Evolutionary conservation across 2,113 vertebrate species (phyloP), one percentile per base, ranked within the genome.

Genomic region (Ceratotherium simum): DNA sequence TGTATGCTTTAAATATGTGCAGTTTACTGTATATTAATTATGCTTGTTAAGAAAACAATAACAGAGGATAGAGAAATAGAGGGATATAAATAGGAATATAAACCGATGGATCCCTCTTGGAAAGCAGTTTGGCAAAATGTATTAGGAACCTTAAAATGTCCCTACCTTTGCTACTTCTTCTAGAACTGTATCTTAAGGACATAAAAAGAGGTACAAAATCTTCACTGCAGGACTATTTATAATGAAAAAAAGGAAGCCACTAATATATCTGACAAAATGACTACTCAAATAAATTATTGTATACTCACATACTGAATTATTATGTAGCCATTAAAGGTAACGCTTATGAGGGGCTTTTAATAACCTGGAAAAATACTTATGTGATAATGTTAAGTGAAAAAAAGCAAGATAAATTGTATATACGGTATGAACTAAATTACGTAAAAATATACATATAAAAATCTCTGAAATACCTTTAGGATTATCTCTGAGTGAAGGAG

Each of bases 371-470:
- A 97, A 95, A 96, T 72, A 89, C 73, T 93, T 96, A 85, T 17
- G 14, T 39, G 78, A 82, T 85, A 81, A 93, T 89, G 73, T 88
- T 81, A 97, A 95, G 46, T 85, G 33, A 76, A 94, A 97, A 95
- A 86, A 92, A 84, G 27, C 76, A 97, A 95, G 73, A 93, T 87
- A 96, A 97, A 96, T 84, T 96, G 58, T 46, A 96, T 93, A 78
- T 84, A 93, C 42, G 25, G 46, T 65, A 90, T 46, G 23, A 96
- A 92, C 72, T 91, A 92, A 97, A 89, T 93, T 96, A 98, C 95
- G 86, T 86, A 97, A 97, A 98, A 96, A 75, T 96, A 97, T 96
- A 90, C 95, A 94, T 84, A 80, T 48, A 95, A 95, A 94, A 96
- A 89, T 48, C 48, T 91, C 73, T 82, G 48, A 90, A 96, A 93